Evolutionary conservation across 2,888 invertebrate genomes (phyloP), one percentile per base, ranked within the genome.

Genomic region (Agonopterix arenella): DNA sequence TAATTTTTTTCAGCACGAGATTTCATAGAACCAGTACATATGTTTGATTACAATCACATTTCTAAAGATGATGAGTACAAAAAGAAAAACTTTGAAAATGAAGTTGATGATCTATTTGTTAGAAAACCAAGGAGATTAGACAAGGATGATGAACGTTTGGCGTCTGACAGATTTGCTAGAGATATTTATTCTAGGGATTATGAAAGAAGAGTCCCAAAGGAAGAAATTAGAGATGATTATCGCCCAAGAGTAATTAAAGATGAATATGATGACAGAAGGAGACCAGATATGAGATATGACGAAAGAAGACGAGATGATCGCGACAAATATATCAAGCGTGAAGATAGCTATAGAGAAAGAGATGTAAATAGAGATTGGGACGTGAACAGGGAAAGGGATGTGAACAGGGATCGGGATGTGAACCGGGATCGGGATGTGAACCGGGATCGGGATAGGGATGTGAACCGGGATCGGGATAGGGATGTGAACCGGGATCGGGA

Each of bases 11-110:
- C 64, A 90, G 90, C 81, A 48, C 86, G 89, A 45, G 90, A 91
- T 50, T 89, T 92, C 55, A 90, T 93, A 59, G 92, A 91, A 68
- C 92, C 93, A 16, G 89, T 92, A 5, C 91, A 92, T 65, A 92
- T 91, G 59, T 93, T 94, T 79, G 93, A 94, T 70, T 94, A 94
- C 72, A 91, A 93, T 56, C 94, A 94, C 68, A 90, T 83, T 64
- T 89, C 91, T 47, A 91, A 85, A 58, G 79, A 84, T 51, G 70
- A 69, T 16, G 85, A 84, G 44, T 61, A 61, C 18, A 79, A 69
- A 54, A 80, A 67, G 52, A 78, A 62, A 52, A 76, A 84, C 62
- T 84, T 80, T 63, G 83, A 82, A 60, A 77, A 63, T 57, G 84
- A 84, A 70, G 76, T 65, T 11, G 83, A 84, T 56, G 79, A 81